These are phyloP conservation scores for Takifugu flavidus DNA, from an alignment of 2,113 vertebrate species.

Conservation along the genomic window DNA sequence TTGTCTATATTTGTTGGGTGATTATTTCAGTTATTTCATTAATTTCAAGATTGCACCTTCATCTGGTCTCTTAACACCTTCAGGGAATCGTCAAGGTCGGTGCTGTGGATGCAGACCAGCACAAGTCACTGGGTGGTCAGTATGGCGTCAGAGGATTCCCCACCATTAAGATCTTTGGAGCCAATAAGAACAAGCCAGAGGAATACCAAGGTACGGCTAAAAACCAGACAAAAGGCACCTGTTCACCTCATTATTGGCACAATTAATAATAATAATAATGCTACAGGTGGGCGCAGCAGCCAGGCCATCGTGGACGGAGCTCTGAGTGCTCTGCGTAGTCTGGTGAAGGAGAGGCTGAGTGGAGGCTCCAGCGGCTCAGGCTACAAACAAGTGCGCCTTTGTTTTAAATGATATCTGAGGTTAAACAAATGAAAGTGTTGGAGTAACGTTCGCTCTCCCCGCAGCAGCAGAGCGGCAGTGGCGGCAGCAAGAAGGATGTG, in stretches of 20 bases:
- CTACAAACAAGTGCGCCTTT: conserved; percentile 81
- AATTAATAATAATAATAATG: background rate
- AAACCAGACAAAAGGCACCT: background rate
- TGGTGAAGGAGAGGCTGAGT: conserved; percentile 87
- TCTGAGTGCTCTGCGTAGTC: conserved; percentile 77
- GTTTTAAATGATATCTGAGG: background rate
- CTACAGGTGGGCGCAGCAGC: conserved; percentile 83
- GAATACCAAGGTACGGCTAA: conserved; percentile 86
- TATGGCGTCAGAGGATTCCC: conserved; percentile 92
- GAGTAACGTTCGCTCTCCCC: background rate
- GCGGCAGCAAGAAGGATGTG: conserved; percentile 83
- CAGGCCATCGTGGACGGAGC: conserved; percentile 92
- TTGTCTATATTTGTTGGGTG: background rate
- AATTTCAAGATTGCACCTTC: background rate
- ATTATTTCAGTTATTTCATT: background rate
- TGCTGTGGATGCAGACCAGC: conserved; percentile 93
- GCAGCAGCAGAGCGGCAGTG: conserved; percentile 74
- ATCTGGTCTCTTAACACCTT: conserved; percentile 5
- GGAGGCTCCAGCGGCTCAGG: conserved; percentile 81
- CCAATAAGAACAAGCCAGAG: conserved; percentile 93
- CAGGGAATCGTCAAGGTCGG: conserved; percentile 93
- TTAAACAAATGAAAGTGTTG: background rate
- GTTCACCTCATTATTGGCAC: background rate
- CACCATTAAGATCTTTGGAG: conserved; percentile 95
- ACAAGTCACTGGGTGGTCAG: conserved; percentile 89